Evolutionary conservation across 2,888 invertebrate genomes (phyloP), one percentile per base, ranked within the genome.

Genomic region (Caenorhabditis imperialis): DNA sequence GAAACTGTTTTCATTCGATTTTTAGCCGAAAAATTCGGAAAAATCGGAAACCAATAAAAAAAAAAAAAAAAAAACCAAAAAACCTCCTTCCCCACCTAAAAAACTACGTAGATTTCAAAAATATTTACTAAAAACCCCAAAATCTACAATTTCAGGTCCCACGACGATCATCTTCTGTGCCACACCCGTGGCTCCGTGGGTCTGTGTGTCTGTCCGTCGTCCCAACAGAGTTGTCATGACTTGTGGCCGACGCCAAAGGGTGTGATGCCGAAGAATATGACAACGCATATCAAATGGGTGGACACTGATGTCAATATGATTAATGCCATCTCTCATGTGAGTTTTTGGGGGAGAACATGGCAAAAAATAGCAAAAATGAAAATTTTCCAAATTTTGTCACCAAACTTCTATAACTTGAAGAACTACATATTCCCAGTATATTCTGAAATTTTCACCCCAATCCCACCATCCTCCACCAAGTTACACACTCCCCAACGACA

Each of bases 151-250:
- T 70, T 35, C 60, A 72, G 77, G 12, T 18, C 30, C 16, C 53
- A 47, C 47, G 72, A 75, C 37, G 65, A 62, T 37, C 42, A 67
- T 7, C 22, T 72, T 4, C 47, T 69, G 48, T 78, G 78, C 16
- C 75, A 75, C 8, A 69, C 75, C 7, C 72, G 78, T 25, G 65
- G 60, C 12, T 51, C 63, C 2, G 65, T 78, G 4, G 78, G 69
- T 1, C 48, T 78, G 0, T 78, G 78, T 38, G 70, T 78, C 3
- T 78, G 78, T 40, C 27, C 75, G 1, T 70, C 58, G 35, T 35
- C 67, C 12, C 54, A 60, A 22, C 62, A 51, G 2, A 48, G 51
- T 22, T 78, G 78, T 30, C 70, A 72, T 40, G 69, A 70, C n/a
- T 16, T 69, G n/a, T 69, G 62, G 62, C 74, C 67, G 20, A 51